A percentile compares a stretch with the other conserved stretches of the same genome.
phyloP scores from a whole-genome alignment of 2,797 vertebrate genomes.

The Epinephelus awoara region DNA sequence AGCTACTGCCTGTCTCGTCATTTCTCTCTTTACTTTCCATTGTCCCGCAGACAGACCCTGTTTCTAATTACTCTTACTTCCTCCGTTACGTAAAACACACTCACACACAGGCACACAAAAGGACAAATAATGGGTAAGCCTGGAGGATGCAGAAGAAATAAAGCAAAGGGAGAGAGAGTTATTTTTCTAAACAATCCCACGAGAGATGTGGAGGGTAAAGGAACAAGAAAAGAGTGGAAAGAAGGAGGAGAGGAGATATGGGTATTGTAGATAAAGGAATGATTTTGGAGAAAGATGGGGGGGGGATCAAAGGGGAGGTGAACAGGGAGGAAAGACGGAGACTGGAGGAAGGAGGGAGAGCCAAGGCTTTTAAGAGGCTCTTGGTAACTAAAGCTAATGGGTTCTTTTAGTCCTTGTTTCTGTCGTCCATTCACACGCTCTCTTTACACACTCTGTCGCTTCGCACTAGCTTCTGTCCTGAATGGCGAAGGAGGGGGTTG shows the following conservation, averaged over 20 bases:
- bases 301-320: background rate
- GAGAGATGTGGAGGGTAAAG: background rate
- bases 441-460: constrained; percentile 55
- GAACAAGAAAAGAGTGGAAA: background rate
- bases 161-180: constrained; percentile 7
- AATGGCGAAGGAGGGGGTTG: constrained; percentile 18
- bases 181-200: constrained; percentile 3
- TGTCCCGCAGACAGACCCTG: constrained; percentile 47
- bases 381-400: constrained; percentile 67
- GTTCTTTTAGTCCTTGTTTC: constrained; percentile 53
- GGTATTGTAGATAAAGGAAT: background rate
- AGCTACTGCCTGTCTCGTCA: constrained; percentile 32
- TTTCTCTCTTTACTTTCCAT: constrained; percentile 32
- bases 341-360: constrained; percentile 14
- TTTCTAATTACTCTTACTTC: constrained; percentile 69
- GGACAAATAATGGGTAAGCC: constrained; percentile 32
- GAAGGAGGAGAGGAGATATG: background rate
- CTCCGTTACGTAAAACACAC: constrained; percentile 54
- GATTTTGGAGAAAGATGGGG: background rate
- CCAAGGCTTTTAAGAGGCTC: constrained; percentile 63
- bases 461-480: constrained; percentile 57
- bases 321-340: background rate
- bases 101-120: constrained; percentile 20
- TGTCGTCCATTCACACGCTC: constrained; percentile 56
- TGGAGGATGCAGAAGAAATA: constrained; percentile 40